A percentile compares a stretch with the other conserved stretches of the same genome.
These are phyloP conservation scores for Ennomos erosarius DNA, from an alignment of 2,888 invertebrate genomes.

Conservation along the genomic window DNA sequence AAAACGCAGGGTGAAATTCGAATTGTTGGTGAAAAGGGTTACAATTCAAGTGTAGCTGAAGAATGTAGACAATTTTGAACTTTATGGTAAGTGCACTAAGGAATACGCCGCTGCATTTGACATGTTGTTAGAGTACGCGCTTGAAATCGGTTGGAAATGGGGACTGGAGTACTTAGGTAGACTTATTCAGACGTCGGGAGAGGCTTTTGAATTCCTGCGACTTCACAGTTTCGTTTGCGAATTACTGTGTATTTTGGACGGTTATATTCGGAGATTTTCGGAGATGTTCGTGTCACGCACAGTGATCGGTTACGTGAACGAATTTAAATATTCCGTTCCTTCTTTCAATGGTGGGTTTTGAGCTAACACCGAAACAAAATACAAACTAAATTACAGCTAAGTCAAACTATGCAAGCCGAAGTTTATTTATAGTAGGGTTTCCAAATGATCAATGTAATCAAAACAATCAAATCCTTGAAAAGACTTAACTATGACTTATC, in stretches of 20 bases:
- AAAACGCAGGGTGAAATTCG: conserved; percentile 38
- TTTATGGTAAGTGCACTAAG: conserved; percentile 29
- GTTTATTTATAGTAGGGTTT: too few species aligned
- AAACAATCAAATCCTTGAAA: too few species aligned
- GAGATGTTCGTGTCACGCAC: conserved; percentile 17
- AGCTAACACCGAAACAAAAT: too few species aligned
- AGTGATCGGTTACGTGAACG: conserved; percentile 14
- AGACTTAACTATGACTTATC: too few species aligned
- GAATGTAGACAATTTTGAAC: conserved; percentile 29
- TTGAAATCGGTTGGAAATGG: conserved; percentile 28
- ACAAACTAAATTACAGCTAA: too few species aligned
- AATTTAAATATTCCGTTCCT: conserved; percentile 6
- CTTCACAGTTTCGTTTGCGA: conserved; percentile 25
- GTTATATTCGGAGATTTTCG: conserved; percentile 11
- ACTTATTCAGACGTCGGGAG: conserved; percentile 27
- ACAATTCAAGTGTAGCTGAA: conserved; percentile 22
- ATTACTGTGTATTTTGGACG: conserved; percentile 21
- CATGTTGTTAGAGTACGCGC: conserved; percentile 10
- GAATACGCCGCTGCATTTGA: conserved; percentile 24
- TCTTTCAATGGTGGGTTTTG: conserved; percentile 1
- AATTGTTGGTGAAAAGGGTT: conserved; percentile 37
- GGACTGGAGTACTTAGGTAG: conserved; percentile 31
- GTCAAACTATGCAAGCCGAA: too few species aligned
- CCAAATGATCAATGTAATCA: too few species aligned
- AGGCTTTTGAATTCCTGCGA: conserved; percentile 32